These are phyloP conservation scores for Pycnomerus fuliginosus DNA, from an alignment of 2,888 invertebrate species.

Conservation along the genomic window DNA sequence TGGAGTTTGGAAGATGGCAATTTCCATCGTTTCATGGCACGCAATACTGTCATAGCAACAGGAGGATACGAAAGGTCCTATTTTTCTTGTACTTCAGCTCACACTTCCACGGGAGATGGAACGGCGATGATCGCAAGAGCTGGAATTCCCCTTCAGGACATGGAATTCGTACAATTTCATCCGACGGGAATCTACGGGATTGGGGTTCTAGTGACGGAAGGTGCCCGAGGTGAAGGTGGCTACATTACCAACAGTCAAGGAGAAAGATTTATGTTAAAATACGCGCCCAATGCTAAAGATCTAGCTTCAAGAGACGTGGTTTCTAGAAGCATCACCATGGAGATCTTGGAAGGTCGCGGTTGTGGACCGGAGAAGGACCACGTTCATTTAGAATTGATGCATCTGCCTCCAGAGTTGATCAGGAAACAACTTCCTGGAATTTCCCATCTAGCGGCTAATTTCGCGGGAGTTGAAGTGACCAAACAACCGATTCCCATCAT, in stretches of 20 bases:
- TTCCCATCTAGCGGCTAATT: slow-evolving; percentile 64
- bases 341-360: slow-evolving; percentile 76
- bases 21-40: slow-evolving; percentile 55
- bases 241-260: slow-evolving; percentile 92
- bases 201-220: slow-evolving; percentile 96
- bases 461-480: slow-evolving; percentile 66
- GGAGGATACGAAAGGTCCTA: slow-evolving; percentile 86
- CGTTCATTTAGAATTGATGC: slow-evolving; percentile 61
- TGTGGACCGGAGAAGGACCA: slow-evolving; percentile 65
- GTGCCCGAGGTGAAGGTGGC: slow-evolving; percentile 93
- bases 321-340: slow-evolving; percentile 91
- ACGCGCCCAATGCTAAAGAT: slow-evolving; percentile 96
- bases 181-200: slow-evolving; percentile 95
- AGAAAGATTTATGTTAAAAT: slow-evolving; percentile 91
- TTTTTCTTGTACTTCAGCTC: slow-evolving; percentile 97
- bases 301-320: slow-evolving; percentile 96
- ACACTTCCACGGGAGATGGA: slow-evolving; percentile 96
- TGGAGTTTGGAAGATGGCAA: slow-evolving; percentile 69
- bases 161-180: slow-evolving; percentile 98
- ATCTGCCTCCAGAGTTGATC: slow-evolving; percentile 61
- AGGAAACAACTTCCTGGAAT: slow-evolving; percentile 57
- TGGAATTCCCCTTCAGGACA: slow-evolving; percentile 87
- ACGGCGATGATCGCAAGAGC: slow-evolving; percentile 92
- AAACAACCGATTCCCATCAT: slow-evolving; percentile 67
- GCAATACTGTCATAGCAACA: slow-evolving; percentile 62